Conservation (phyloP, 2,797 vertebrate genomes). For the Sarcophilus harrisii region DNA sequence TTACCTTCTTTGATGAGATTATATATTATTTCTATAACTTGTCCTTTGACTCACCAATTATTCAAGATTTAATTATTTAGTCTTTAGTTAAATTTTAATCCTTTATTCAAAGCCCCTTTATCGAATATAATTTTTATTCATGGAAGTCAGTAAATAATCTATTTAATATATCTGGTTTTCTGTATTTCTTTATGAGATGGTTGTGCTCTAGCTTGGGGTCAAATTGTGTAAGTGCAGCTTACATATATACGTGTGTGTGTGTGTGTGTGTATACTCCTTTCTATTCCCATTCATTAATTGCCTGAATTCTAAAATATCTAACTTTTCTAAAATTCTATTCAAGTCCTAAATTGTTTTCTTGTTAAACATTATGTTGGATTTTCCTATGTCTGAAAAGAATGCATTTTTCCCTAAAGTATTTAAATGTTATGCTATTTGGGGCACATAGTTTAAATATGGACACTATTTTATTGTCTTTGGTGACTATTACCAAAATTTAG, state of each 20-base stretch:
- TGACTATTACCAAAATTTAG: background rate
- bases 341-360: background rate
- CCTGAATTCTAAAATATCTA: background rate
- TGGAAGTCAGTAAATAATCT: background rate
- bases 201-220: too few species aligned
- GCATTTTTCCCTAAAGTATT: background rate
- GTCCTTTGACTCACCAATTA: background rate
- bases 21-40: background rate
- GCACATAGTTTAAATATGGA: background rate
- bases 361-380: background rate
- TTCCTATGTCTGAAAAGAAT: background rate
- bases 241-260: too few species aligned
- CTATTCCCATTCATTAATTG: background rate
- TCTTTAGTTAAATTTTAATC: background rate
- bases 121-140: background rate
- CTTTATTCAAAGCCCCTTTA: background rate
- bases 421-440: background rate
- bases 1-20: background rate
- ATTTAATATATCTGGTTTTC: too few species aligned
- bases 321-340: too few species aligned
- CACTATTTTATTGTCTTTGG: background rate
- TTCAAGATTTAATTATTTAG: background rate
- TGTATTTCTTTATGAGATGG: too few species aligned
- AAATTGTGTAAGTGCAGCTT: background rate
- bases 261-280: too few species aligned